phyloP scores from a whole-genome alignment of 2,797 vertebrate species.

The Rhincodon typus region DNA sequence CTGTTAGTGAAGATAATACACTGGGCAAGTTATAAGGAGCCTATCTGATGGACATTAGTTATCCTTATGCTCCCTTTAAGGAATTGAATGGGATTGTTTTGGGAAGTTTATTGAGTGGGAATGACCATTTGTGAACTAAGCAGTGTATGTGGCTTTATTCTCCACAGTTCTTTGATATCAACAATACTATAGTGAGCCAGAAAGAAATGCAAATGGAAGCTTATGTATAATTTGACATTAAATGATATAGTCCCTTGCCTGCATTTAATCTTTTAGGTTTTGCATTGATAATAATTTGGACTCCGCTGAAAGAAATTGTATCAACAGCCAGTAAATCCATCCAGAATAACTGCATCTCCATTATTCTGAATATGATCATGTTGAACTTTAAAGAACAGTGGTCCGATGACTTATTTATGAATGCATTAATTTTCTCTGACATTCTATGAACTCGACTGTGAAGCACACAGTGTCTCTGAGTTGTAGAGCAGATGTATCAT shows the following conservation, averaged over 20 bases:
- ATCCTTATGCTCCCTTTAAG: background rate
- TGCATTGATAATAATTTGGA: background rate
- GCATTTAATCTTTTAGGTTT: background rate
- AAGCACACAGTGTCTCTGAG: background rate
- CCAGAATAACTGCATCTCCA: background rate
- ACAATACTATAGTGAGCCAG: background rate
- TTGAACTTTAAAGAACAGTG: slow-evolving; percentile 1
- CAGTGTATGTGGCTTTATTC: background rate
- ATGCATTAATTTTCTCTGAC: slow-evolving; percentile 34
- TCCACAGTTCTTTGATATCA: background rate
- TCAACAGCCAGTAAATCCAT: slow-evolving; percentile 15
- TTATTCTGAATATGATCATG: background rate
- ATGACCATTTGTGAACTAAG: background rate
- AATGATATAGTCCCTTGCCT: background rate
- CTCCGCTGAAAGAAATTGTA: background rate
- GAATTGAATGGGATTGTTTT: background rate
- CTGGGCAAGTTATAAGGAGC: background rate
- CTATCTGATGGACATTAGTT: background rate
- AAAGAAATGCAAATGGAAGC: background rate
- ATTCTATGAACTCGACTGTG: background rate
- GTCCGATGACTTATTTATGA: slow-evolving; percentile 20
- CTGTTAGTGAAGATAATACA: background rate
- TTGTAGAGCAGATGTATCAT: background rate
- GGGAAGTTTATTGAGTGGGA: background rate
- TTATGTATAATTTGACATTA: background rate